Conservation (phyloP, 2,888 invertebrate genomes). For the Baronia brevicornis region DNA sequence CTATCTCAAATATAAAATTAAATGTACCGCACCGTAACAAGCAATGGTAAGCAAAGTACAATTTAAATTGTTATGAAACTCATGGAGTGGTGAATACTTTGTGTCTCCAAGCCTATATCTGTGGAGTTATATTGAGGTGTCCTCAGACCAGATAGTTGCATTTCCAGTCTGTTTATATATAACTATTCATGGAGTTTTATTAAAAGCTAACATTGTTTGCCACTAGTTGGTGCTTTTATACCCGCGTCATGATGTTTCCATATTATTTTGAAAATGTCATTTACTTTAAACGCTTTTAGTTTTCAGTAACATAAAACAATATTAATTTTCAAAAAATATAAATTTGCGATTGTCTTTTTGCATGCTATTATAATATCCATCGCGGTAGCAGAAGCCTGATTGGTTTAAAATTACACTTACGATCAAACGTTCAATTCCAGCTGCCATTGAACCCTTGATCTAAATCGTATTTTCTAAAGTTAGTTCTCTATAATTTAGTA, state of each 20-base stretch:
- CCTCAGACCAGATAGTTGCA: conserved; percentile 67
- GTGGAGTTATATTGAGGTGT: conserved; percentile 60
- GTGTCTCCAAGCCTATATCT: conserved; percentile 67
- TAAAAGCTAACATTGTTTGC: conserved; percentile 56
- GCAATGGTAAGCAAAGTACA: conserved; percentile 31
- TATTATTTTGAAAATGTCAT: conserved; percentile 31
- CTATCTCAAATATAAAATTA: background rate
- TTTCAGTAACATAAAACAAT: too few species aligned
- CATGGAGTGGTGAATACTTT: conserved; percentile 47
- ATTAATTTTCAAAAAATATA: too few species aligned
- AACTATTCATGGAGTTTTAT: conserved; percentile 60
- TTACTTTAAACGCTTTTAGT: conserved; percentile 21
- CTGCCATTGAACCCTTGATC: too few species aligned
- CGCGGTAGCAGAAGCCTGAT: too few species aligned
- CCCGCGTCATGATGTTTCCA: conserved; percentile 27
- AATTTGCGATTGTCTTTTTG: too few species aligned
- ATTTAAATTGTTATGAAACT: conserved; percentile 37
- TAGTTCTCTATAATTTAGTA: too few species aligned
- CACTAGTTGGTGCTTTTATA: conserved; percentile 32
- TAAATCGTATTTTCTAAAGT: too few species aligned
- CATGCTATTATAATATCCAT: too few species aligned
- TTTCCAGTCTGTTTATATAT: conserved; percentile 58
- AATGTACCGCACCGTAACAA: conserved; percentile 1
- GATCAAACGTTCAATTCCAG: too few species aligned
- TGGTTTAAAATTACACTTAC: too few species aligned